Percentiles rank a stretch among this genome's conserved stretches.
Conservation (phyloP, 2,888 invertebrate species). For the Morpho achilles region DNA sequence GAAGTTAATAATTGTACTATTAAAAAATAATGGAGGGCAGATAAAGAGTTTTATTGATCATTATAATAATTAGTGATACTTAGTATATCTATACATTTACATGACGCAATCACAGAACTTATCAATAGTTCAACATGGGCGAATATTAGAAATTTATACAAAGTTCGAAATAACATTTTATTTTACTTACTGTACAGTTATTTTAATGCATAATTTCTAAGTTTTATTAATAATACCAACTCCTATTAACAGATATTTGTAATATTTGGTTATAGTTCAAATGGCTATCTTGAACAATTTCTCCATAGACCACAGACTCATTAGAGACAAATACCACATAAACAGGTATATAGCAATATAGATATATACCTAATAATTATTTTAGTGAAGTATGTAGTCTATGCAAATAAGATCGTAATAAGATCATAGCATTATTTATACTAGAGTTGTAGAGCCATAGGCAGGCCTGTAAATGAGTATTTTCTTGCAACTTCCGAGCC, state of each 20-base stretch:
- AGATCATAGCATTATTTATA: too few species aligned
- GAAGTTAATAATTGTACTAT: conserved; percentile 23
- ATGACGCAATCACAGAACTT: conserved; percentile 74
- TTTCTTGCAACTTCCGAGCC: too few species aligned
- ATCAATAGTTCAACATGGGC: conserved; percentile 59
- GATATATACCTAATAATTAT: too few species aligned
- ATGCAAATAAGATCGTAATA: too few species aligned
- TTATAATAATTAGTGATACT: conserved; percentile 37
- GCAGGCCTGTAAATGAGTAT: too few species aligned
- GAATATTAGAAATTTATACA: conserved; percentile 69
- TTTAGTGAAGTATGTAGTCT: too few species aligned
- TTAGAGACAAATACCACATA: too few species aligned
- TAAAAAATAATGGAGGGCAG: conserved; percentile 16
- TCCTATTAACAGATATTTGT: conserved; percentile 29
- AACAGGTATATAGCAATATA: too few species aligned
- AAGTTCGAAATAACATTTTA: conserved; percentile 39
- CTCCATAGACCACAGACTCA: conserved; percentile 1
- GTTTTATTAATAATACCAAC: conserved; percentile 7
- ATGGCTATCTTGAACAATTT: conserved; percentile 61
- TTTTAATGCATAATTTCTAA: conserved; percentile 20
- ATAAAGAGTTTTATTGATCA: conserved; percentile 31
- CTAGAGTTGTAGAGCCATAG: too few species aligned
- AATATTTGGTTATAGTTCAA: conserved; percentile 52
- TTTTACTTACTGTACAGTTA: conserved; percentile 40
- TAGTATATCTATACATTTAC: conserved; percentile 59